Percentiles rank a stretch among this genome's conserved stretches.
These are phyloP conservation scores for Drosophila acutilabella DNA, from an alignment of 2,888 invertebrate species.

Conservation along the genomic window DNA sequence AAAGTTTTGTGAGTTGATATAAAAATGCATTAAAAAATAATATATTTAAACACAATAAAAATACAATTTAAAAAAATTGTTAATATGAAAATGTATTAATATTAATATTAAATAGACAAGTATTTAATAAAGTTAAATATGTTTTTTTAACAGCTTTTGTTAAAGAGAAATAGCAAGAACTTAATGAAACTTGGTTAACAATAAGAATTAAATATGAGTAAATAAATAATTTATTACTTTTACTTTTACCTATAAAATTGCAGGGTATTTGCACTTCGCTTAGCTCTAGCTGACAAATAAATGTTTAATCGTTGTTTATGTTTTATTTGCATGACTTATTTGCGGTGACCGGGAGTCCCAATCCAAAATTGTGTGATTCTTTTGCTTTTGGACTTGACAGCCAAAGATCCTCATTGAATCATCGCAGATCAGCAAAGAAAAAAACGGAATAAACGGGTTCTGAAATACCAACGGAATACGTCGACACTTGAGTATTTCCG, in stretches of 20 bases:
- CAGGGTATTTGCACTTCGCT: slow-evolving; percentile 6
- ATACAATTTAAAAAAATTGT: too few relatives aligned
- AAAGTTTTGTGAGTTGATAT: too few relatives aligned
- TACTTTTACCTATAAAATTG: background rate
- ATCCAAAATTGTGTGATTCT: slow-evolving; percentile 1
- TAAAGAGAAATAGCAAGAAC: too few relatives aligned
- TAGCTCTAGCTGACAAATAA: background rate
- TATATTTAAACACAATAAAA: too few relatives aligned
- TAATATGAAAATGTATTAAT: too few relatives aligned
- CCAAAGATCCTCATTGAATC: slow-evolving; percentile 26
- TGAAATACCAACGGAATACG: background rate
- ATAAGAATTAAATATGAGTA: background rate
- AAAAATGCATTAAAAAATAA: too few relatives aligned
- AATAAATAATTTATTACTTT: too few relatives aligned
- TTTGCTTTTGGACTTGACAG: background rate
- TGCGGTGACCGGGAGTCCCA: slow-evolving; percentile 40
- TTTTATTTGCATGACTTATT: background rate
- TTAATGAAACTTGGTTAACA: background rate
- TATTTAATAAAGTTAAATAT: too few relatives aligned
- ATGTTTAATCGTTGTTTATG: background rate
- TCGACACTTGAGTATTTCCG: slow-evolving; percentile 16
- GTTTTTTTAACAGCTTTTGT: too few relatives aligned
- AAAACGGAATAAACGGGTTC: slow-evolving; percentile 3
- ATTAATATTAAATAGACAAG: too few relatives aligned
- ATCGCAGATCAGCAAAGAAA: slow-evolving; percentile 7